Evolutionary conservation across 2,888 invertebrate species (phyloP).

Genomic region (Nesidiocoris tenuis): DNA sequence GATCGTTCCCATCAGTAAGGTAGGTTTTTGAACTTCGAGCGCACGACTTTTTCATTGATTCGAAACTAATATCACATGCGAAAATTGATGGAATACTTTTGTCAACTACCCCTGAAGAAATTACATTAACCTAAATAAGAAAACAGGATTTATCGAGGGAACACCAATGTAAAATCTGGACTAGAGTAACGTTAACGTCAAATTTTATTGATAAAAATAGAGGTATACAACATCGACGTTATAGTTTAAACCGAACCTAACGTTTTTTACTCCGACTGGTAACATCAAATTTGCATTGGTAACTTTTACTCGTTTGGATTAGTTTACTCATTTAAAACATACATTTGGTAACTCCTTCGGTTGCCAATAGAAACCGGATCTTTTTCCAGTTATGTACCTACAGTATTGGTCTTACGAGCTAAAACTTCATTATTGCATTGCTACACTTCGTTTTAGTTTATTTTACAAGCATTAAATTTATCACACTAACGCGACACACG

Average conservation of each 20-base stretch:
- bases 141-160: too few relatives aligned
- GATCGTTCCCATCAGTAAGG: not conserved
- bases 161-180: not conserved
- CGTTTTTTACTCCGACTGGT: not conserved
- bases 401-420: conserved; percentile 9
- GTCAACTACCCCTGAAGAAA: too few relatives aligned
- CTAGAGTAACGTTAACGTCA: not conserved
- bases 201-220: conserved; percentile 15
- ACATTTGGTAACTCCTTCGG: too few relatives aligned
- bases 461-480: not conserved
- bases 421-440: conserved; percentile 38
- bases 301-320: conserved; percentile 5
- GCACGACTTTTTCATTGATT: not conserved
- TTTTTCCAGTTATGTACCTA: too few relatives aligned
- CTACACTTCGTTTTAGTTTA: conserved; percentile 39
- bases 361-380: too few relatives aligned
- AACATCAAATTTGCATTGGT: conserved; percentile 27
- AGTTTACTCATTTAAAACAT: not conserved
- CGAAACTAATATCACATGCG: not conserved
- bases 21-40: not conserved
- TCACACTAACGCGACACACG: not conserved
- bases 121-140: too few relatives aligned
- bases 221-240: not conserved
- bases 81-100: too few relatives aligned
- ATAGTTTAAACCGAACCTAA: not conserved